These are phyloP conservation scores for Verasper variegatus DNA, from an alignment of 2,113 vertebrate species.

Conservation along the genomic window DNA sequence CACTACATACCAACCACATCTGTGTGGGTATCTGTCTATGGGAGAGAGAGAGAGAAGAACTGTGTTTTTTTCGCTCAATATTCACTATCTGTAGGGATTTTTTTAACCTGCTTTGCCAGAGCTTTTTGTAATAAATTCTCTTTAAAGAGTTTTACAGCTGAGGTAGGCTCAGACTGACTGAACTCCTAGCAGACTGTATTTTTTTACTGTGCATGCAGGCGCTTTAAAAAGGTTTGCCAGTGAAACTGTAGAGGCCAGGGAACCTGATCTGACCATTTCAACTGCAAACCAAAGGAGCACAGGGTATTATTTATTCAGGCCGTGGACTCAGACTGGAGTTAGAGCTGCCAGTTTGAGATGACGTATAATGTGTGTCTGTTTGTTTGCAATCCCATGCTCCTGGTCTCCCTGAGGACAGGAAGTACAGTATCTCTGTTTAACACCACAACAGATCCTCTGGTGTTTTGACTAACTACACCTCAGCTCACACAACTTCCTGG, in stretches of 20 bases:
- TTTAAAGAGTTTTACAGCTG: slow-evolving; percentile 32
- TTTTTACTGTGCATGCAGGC: slow-evolving; percentile 33
- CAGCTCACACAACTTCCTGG: slow-evolving; percentile 27
- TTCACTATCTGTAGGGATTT: slow-evolving; percentile 25
- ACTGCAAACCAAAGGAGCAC: slow-evolving; percentile 53
- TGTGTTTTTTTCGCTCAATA: not conserved
- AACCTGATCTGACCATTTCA: slow-evolving; percentile 79
- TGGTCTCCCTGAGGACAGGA: slow-evolving; percentile 15
- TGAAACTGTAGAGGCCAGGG: slow-evolving; percentile 83
- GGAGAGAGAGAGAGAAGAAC: not conserved
- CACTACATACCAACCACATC: slow-evolving; percentile 39
- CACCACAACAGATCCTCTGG: slow-evolving; percentile 1
- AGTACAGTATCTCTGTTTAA: slow-evolving; percentile 24
- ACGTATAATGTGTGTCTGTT: slow-evolving; percentile 21
- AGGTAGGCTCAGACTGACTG: slow-evolving; percentile 6
- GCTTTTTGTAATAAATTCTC: slow-evolving; percentile 43
- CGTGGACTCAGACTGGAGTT: slow-evolving; percentile 29
- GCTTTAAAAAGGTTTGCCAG: slow-evolving; percentile 49
- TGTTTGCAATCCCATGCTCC: slow-evolving; percentile 21
- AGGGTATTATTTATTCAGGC: slow-evolving; percentile 86
- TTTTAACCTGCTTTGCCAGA: slow-evolving; percentile 17
- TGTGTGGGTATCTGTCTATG: slow-evolving; percentile 37
- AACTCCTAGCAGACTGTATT: not conserved
- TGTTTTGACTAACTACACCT: slow-evolving; percentile 10
- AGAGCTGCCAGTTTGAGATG: slow-evolving; percentile 48